Percentiles rank a stretch among this genome's conserved stretches.
These are phyloP conservation scores for Eremophila alpestris DNA, from an alignment of 2,797 vertebrate species.

Conservation along the genomic window DNA sequence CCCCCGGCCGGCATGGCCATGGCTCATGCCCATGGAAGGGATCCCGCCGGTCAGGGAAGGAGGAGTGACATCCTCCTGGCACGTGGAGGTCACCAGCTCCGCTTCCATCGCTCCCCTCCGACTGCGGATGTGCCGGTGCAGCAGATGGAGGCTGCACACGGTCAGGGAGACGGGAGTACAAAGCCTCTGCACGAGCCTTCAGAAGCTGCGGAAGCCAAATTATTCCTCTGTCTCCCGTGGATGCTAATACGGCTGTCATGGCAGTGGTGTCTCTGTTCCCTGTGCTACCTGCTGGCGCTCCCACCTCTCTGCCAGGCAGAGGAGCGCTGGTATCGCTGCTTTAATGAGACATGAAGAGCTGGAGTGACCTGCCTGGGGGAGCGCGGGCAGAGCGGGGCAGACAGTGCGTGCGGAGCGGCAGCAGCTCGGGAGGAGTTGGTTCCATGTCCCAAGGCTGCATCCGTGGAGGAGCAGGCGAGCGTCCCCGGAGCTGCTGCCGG, in stretches of 20 bases:
- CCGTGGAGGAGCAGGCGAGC: fast-evolving
- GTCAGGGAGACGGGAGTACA: background rate
- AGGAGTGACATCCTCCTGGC: background rate
- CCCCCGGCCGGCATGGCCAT: fast-evolving
- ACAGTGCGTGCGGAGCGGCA: fast-evolving
- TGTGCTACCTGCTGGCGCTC: background rate
- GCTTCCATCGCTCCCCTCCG: background rate
- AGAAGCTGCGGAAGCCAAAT: constrained; percentile 10
- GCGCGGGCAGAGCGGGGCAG: fast-evolving
- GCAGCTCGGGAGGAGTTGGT: background rate
- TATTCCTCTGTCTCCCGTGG: constrained; percentile 9
- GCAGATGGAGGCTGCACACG: background rate
- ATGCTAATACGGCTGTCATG: background rate
- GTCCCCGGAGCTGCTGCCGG: background rate
- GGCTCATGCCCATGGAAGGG: background rate
- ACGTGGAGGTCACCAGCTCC: background rate
- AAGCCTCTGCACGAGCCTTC: constrained; percentile 1
- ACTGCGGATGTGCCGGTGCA: background rate
- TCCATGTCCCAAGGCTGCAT: fast-evolving
- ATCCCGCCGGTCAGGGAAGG: background rate
- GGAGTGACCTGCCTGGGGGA: background rate
- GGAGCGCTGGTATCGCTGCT: background rate
- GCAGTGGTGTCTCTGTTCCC: background rate
- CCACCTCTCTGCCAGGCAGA: background rate
- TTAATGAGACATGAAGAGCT: background rate